Conservation (phyloP, 2,888 invertebrate species). For the Hydriomena furcata region DNA sequence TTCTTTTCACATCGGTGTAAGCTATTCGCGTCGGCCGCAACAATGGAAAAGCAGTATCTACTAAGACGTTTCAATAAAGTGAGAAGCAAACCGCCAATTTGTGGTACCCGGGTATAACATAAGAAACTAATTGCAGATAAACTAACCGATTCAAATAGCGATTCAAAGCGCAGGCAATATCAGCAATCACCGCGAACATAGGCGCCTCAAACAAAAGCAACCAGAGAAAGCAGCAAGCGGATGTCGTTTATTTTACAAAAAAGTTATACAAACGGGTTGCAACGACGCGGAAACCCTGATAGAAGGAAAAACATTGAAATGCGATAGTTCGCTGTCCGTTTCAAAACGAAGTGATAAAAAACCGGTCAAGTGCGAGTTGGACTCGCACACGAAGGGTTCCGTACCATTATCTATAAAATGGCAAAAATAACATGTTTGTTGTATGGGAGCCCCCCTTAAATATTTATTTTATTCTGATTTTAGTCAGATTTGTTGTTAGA, state of each 20-base stretch:
- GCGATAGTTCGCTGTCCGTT: conserved; percentile 35
- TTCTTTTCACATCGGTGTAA: conserved; percentile 2
- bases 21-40: conserved; percentile 5
- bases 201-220: conserved; percentile 51
- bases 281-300: conserved; percentile 49
- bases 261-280: conserved; percentile 46
- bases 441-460: no score
- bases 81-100: conserved; percentile 35
- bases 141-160: conserved; percentile 35
- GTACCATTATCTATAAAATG: no score
- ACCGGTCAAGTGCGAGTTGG: no score
- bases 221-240: conserved; percentile 48
- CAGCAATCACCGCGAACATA: conserved; percentile 51
- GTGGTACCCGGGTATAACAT: conserved; percentile 23
- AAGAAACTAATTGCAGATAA: conserved; percentile 34
- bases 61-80: conserved; percentile 24
- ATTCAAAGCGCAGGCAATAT: conserved; percentile 39
- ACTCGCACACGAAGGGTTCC: no score
- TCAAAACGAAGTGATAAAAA: no score
- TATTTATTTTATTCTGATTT: no score
- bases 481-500: no score
- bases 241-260: conserved; percentile 50
- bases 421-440: no score
- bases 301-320: conserved; percentile 51
- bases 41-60: conserved; percentile 18